Evolutionary conservation across 2,113 vertebrate genomes (phyloP).

Genomic region (Crotalus viridis): DNA sequence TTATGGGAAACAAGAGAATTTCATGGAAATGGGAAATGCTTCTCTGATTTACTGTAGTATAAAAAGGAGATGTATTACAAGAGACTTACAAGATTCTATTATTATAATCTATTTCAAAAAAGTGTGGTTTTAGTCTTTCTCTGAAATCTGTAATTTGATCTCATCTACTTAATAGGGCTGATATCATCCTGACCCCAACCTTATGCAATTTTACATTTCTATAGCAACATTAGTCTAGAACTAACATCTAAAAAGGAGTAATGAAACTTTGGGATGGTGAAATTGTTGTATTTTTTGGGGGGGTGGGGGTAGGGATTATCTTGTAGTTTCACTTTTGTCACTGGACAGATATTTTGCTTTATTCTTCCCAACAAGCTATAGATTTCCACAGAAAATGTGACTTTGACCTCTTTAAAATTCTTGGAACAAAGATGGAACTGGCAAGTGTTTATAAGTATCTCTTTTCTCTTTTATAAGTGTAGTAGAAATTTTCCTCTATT

Average conservation of each 20-base stretch:
- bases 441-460: neutral
- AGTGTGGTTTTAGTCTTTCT: neutral
- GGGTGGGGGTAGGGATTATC: neutral
- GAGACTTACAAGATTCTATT: neutral
- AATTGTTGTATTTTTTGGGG: neutral
- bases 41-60: neutral
- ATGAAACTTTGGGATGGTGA: neutral
- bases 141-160: neutral
- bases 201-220: neutral
- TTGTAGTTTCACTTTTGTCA: neutral
- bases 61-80: neutral
- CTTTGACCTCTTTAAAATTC: neutral
- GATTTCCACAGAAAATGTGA: neutral
- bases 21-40: neutral
- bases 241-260: neutral
- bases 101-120: neutral
- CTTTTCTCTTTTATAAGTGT: neutral
- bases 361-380: neutral
- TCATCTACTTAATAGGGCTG: neutral
- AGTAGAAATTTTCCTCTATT: neutral
- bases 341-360: neutral
- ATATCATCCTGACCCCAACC: neutral
- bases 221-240: neutral
- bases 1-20: neutral
- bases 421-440: neutral